phyloP scores from a whole-genome alignment of 2,888 invertebrate species.

The Hyposoter dolosus region DNA sequence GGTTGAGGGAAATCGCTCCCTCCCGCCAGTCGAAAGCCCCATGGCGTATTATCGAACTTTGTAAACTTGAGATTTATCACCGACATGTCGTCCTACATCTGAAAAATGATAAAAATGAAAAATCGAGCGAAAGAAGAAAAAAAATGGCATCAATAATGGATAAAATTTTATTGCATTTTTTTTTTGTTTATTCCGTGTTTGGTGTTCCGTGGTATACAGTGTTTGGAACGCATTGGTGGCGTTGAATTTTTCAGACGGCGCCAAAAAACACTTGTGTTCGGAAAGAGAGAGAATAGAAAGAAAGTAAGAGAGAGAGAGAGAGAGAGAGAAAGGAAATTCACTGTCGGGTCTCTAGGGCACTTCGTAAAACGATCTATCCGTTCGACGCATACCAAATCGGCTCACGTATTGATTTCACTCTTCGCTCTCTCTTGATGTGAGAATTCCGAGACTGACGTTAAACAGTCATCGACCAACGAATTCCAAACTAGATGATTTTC shows the following conservation, averaged over 20 bases:
- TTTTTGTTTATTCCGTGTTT: neutral
- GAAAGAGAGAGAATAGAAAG: neutral
- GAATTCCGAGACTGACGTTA: constrained; percentile 25
- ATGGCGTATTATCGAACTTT: constrained; percentile 88
- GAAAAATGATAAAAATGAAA: constrained; percentile 67
- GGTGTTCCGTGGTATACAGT: too few species aligned
- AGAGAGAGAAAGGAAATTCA: constrained; percentile 21
- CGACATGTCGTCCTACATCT: constrained; percentile 87
- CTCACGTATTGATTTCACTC: constrained; percentile 63
- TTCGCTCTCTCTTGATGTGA: constrained; percentile 29
- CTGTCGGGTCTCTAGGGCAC: constrained; percentile 10
- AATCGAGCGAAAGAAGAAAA: neutral
- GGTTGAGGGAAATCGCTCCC: constrained; percentile 91
- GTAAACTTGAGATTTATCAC: constrained; percentile 87
- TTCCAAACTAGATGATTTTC: constrained; percentile 6
- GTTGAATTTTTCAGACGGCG: constrained; percentile 14
- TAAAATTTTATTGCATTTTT: neutral
- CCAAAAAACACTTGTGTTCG: constrained; percentile 8
- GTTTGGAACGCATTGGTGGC: constrained; percentile 62
- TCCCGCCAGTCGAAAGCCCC: constrained; percentile 92
- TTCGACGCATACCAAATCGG: constrained; percentile 65
- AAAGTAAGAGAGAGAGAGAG: constrained; percentile 3
- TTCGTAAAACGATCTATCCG: constrained; percentile 64
- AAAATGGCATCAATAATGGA: neutral
- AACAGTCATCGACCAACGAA: constrained; percentile 6